Evolutionary conservation across 2,888 invertebrate species (phyloP).

Genomic region (Macrosoma leucophasiata): DNA sequence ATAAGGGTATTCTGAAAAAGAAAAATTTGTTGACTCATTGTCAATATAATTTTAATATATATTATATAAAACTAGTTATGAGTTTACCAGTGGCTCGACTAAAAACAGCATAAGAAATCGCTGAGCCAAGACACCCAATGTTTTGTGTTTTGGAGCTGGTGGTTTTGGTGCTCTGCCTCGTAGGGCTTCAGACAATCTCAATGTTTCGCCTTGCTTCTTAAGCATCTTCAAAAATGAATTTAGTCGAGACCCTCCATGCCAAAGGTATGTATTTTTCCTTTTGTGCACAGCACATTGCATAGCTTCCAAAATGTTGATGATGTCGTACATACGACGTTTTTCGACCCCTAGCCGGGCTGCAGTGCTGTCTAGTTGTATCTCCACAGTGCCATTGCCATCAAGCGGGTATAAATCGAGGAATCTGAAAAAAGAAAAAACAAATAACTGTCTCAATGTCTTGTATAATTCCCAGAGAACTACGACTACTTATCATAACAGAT

Average conservation of each 20-base stretch:
- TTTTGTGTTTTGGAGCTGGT: slow-evolving; percentile 77
- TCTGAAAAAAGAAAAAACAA: slow-evolving; percentile 38
- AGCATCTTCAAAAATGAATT: slow-evolving; percentile 76
- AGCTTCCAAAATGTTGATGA: slow-evolving; percentile 83
- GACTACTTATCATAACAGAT: neutral
- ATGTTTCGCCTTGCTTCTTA: slow-evolving; percentile 74
- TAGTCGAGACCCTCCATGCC: slow-evolving; percentile 81
- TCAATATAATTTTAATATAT: slow-evolving; percentile 11
- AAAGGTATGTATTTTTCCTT: slow-evolving; percentile 80
- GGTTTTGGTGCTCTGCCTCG: slow-evolving; percentile 64
- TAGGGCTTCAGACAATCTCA: slow-evolving; percentile 70
- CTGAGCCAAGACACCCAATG: slow-evolving; percentile 80
- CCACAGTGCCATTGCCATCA: slow-evolving; percentile 61
- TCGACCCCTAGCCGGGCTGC: slow-evolving; percentile 79
- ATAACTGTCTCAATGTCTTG: neutral
- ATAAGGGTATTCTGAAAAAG: slow-evolving; percentile 76
- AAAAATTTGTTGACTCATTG: too few relatives aligned
- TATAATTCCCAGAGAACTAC: neutral
- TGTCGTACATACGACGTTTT: slow-evolving; percentile 82
- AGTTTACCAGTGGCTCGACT: slow-evolving; percentile 77
- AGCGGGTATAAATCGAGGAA: slow-evolving; percentile 75
- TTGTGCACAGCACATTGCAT: slow-evolving; percentile 81
- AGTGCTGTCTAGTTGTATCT: slow-evolving; percentile 79
- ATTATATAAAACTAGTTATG: slow-evolving; percentile 4
- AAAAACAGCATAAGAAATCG: slow-evolving; percentile 83